These are phyloP conservation scores for Nymphicus hollandicus DNA, from an alignment of 2,113 vertebrate species.

Conservation along the genomic window DNA sequence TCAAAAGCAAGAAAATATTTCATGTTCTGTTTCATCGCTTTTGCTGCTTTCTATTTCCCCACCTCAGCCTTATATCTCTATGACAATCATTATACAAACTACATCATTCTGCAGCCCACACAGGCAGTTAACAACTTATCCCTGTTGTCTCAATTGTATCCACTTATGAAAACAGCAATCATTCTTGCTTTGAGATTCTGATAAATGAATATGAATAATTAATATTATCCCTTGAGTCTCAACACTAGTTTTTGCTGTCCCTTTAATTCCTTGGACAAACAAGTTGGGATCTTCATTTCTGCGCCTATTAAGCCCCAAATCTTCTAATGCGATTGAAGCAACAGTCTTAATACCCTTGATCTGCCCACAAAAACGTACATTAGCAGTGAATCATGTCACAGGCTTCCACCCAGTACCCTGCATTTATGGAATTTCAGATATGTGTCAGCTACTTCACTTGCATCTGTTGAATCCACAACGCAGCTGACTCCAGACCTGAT, in stretches of 20 bases:
- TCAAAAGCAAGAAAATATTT: conserved; percentile 15
- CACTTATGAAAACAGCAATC: neutral
- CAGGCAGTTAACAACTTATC: conserved; percentile 44
- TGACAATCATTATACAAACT: conserved; percentile 43
- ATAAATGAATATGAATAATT: neutral
- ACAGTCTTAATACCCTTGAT: neutral
- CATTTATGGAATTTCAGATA: neutral
- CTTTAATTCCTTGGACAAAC: conserved; percentile 24
- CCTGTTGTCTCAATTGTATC: conserved; percentile 11
- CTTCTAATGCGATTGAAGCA: neutral
- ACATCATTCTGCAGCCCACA: conserved; percentile 44
- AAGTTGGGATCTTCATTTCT: neutral
- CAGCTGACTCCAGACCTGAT: neutral
- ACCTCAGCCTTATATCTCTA: conserved; percentile 37
- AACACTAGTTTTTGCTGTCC: neutral
- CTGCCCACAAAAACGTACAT: neutral
- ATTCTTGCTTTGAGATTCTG: neutral
- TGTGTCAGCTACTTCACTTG: neutral
- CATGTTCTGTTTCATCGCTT: neutral
- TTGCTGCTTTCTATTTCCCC: neutral
- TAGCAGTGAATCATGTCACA: neutral
- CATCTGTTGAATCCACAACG: neutral
- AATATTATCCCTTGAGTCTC: neutral
- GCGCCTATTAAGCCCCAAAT: neutral
- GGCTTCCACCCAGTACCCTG: neutral